phyloP scores from a whole-genome alignment of 2,888 invertebrate species.

The Drosophila aldrichi region DNA sequence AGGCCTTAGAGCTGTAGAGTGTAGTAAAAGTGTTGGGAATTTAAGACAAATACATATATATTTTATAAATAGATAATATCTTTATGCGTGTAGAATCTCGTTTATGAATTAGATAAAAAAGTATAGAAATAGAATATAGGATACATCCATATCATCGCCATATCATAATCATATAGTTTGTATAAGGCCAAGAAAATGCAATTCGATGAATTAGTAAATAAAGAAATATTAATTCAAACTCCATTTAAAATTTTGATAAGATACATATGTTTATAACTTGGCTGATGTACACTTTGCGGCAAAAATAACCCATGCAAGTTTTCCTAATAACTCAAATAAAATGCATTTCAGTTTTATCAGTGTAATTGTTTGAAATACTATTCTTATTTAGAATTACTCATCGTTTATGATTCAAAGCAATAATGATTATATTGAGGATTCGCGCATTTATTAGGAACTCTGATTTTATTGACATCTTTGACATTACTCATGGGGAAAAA shows the following conservation, averaged over 20 bases:
- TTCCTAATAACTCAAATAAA: background rate
- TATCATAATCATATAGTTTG: no score
- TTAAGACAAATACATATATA: background rate
- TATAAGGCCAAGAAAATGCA: background rate
- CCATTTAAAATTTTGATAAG: background rate
- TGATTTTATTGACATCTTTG: background rate
- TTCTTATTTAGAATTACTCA: background rate
- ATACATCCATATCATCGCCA: no score
- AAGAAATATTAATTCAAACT: background rate
- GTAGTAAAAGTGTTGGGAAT: background rate
- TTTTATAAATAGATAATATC: no score
- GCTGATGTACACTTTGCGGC: background rate
- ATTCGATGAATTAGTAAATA: background rate
- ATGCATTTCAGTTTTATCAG: constrained; percentile 6
- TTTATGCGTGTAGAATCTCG: no score
- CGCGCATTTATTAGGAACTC: background rate
- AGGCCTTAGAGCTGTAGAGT: background rate
- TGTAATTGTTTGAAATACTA: background rate
- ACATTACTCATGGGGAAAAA: constrained; percentile 10
- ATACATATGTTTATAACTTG: background rate
- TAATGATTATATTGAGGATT: background rate
- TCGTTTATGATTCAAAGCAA: background rate
- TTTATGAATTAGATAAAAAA: no score
- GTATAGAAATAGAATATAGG: no score
- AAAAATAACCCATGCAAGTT: background rate